A percentile compares a stretch with the other conserved stretches of the same genome.
Evolutionary conservation across 2,113 vertebrate genomes (phyloP).

Genomic region (Nematolebias whitei): DNA sequence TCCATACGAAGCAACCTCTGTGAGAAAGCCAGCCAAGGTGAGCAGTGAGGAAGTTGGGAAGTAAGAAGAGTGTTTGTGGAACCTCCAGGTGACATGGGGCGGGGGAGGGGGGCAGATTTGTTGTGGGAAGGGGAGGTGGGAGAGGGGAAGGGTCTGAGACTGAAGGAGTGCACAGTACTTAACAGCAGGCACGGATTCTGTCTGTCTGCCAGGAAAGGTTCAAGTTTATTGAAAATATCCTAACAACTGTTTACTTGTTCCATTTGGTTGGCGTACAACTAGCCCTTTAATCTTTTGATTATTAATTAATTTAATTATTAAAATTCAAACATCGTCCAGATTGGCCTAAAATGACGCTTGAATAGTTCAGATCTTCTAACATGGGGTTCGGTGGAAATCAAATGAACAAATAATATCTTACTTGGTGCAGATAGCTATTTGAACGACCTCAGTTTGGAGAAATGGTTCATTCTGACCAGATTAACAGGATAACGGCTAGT

Average conservation of each 20-base stretch:
- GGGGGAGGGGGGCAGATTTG: conserved; percentile 13
- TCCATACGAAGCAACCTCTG: conserved; percentile 94
- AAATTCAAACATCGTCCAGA: conserved; percentile 32
- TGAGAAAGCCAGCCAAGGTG: conserved; percentile 66
- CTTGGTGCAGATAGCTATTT: too few relatives aligned
- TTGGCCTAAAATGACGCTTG: neutral
- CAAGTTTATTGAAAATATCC: neutral
- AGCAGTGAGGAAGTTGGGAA: conserved; percentile 39
- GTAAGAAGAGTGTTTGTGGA: conserved; percentile 44
- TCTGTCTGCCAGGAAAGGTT: conserved; percentile 22
- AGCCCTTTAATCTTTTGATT: neutral
- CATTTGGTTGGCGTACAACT: too few relatives aligned
- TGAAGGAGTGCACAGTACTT: conserved; percentile 56
- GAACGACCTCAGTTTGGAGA: too few relatives aligned
- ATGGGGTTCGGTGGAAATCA: too few relatives aligned
- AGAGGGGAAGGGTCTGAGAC: conserved; percentile 1
- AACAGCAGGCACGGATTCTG: conserved; percentile 27
- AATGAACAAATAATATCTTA: too few relatives aligned
- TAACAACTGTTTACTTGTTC: neutral
- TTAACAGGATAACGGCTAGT: too few relatives aligned
- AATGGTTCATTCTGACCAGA: too few relatives aligned
- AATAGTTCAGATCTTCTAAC: neutral
- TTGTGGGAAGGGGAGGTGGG: conserved; percentile 17
- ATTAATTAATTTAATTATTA: neutral
- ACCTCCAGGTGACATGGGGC: conserved; percentile 71